Percentiles rank a stretch among this genome's conserved stretches.
Evolutionary conservation across 1,140 invertebrate genomes (phyloP).

Genomic region (Stegodyphus mimosarum): DNA sequence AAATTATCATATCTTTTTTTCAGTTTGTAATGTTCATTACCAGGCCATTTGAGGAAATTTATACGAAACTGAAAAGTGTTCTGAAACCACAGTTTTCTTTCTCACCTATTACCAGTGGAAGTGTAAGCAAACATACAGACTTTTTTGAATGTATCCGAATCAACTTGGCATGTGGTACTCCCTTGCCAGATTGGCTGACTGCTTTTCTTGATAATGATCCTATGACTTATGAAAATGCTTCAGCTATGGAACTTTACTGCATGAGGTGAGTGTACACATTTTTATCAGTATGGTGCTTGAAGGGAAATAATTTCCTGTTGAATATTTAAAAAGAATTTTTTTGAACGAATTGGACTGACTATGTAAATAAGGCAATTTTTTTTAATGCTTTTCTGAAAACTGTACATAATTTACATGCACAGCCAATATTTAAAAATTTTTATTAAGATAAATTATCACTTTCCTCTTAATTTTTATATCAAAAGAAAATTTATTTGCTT

Average conservation of each 20-base stretch:
- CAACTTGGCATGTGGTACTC: constrained; percentile 4
- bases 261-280: constrained; percentile 26
- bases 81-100: constrained; percentile 46
- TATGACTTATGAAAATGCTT: constrained; percentile 20
- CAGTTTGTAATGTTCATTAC: constrained; percentile 49
- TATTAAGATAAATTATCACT: too few relatives aligned
- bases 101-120: constrained; percentile 10
- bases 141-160: constrained; percentile 29
- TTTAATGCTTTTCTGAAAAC: too few relatives aligned
- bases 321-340: too few relatives aligned
- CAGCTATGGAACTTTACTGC: constrained; percentile 29
- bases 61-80: constrained; percentile 23
- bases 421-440: too few relatives aligned
- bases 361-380: too few relatives aligned
- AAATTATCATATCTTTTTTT: not conserved
- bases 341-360: too few relatives aligned
- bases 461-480: too few relatives aligned
- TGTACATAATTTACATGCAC: too few relatives aligned
- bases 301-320: not conserved
- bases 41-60: constrained; percentile 42
- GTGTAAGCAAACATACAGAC: constrained; percentile 16
- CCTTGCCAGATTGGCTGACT: constrained; percentile 42
- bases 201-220: constrained; percentile 7
- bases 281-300: not conserved
- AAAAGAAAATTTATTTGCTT: too few relatives aligned